A percentile compares a stretch with the other conserved stretches of the same genome.
These are phyloP conservation scores for Trachurus trachurus DNA, from an alignment of 2,797 vertebrate genomes.

Conservation along the genomic window DNA sequence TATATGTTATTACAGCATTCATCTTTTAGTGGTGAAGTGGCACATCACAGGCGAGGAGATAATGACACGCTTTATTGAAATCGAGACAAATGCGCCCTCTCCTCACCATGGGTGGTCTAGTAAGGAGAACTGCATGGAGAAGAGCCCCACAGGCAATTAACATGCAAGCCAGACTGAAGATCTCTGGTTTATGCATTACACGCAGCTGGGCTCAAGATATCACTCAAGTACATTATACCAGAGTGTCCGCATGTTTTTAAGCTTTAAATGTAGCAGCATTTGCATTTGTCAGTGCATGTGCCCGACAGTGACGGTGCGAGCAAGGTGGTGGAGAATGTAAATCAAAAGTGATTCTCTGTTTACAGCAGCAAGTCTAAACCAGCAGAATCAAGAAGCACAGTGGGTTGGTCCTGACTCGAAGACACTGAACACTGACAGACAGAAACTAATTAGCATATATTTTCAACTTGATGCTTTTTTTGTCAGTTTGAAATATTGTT, in stretches of 20 bases:
- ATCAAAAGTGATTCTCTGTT: conserved; percentile 34
- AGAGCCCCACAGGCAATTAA: conserved; percentile 76
- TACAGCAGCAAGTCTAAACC: conserved; percentile 43
- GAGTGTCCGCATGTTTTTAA: conserved; percentile 28
- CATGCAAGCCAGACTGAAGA: conserved; percentile 72
- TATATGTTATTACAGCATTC: conserved; percentile 67
- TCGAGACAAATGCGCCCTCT: conserved; percentile 73
- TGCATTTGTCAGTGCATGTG: conserved; percentile 5
- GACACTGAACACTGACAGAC: conserved; percentile 29
- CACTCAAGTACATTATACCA: conserved; percentile 50
- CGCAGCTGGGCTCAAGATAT: conserved; percentile 77
- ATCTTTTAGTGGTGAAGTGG: conserved; percentile 70
- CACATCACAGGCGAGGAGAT: conserved; percentile 76
- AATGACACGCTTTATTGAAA: conserved; percentile 83
- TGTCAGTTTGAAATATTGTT: neutral
- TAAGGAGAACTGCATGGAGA: conserved; percentile 54
- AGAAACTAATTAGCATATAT: conserved; percentile 9
- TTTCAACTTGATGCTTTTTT: neutral
- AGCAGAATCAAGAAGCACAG: conserved; percentile 19
- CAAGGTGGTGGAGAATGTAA: conserved; percentile 6
- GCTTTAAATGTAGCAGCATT: neutral
- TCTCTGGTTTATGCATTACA: conserved; percentile 79
- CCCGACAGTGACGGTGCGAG: conserved; percentile 7
- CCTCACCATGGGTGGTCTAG: conserved; percentile 78
- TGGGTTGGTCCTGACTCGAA: conserved; percentile 16